These are phyloP conservation scores for Agapostemon virescens DNA, from an alignment of 2,888 invertebrate genomes.

Conservation along the genomic window DNA sequence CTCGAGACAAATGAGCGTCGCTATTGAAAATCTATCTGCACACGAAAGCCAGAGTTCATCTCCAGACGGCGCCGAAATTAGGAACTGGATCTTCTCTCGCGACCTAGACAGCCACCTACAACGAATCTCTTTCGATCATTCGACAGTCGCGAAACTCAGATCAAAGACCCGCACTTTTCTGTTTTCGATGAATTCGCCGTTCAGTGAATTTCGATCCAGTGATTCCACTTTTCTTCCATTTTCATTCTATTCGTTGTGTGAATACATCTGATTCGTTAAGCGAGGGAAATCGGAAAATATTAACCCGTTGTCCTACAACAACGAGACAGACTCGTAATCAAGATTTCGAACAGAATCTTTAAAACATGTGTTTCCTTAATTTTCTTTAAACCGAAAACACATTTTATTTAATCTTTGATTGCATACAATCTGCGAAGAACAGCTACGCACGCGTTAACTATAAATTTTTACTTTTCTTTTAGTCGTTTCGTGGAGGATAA, in stretches of 20 bases:
- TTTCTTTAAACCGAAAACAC: too few relatives aligned
- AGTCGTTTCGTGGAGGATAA: too few relatives aligned
- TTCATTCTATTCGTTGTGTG: background rate
- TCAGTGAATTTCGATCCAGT: background rate
- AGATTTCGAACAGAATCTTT: too few relatives aligned
- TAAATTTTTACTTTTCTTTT: too few relatives aligned
- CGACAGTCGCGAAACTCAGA: background rate
- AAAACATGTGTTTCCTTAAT: too few relatives aligned
- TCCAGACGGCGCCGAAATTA: background rate
- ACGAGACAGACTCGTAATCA: too few relatives aligned
- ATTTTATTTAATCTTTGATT: too few relatives aligned
- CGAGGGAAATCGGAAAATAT: too few relatives aligned
- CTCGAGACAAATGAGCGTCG: constrained; percentile 69
- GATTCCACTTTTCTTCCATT: background rate
- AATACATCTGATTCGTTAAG: background rate
- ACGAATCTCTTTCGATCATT: background rate
- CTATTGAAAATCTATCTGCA: constrained; percentile 71
- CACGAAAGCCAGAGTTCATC: constrained; percentile 19
- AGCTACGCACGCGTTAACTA: too few relatives aligned
- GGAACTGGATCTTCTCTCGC: background rate
- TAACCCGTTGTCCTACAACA: too few relatives aligned
- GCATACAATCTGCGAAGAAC: too few relatives aligned
- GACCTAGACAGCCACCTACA: background rate
- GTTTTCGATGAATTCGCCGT: background rate
- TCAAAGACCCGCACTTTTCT: background rate